These are phyloP conservation scores for Tauraco hartlaubi DNA, from an alignment of 2,797 vertebrate genomes.

Conservation along the genomic window DNA sequence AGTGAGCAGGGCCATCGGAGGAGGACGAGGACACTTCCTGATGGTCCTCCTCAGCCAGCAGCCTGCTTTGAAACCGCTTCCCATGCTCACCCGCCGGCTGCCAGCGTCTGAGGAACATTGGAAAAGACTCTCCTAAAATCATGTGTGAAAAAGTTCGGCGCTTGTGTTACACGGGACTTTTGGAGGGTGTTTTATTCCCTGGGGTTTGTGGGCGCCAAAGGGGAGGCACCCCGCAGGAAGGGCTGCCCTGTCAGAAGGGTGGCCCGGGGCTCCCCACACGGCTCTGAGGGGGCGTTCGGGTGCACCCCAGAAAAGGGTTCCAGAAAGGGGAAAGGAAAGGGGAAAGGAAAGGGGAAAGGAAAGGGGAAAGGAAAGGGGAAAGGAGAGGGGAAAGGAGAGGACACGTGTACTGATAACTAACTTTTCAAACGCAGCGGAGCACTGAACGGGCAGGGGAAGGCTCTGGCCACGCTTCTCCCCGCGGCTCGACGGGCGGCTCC, in stretches of 20 bases:
- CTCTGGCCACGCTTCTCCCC: accelerated
- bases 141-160: accelerated
- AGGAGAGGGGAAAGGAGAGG: neutral
- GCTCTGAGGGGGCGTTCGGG: accelerated
- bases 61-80: accelerated
- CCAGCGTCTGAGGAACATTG: accelerated
- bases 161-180: accelerated
- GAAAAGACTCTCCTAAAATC: neutral
- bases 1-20: neutral
- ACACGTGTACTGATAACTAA: accelerated
- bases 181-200: accelerated
- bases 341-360: too few species aligned
- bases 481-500: accelerated
- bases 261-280: accelerated
- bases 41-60: too few species aligned
- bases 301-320: accelerated
- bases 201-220: accelerated
- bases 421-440: accelerated
- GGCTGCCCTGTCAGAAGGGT: accelerated
- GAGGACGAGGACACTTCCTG: accelerated
- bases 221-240: accelerated
- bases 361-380: too few species aligned
- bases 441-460: too few species aligned
- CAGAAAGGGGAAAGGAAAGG: too few species aligned
- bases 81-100: accelerated